These are phyloP conservation scores for Epizoanthus scotinus DNA, from an alignment of 92 coral and sea anemone species.

Conservation along the genomic window DNA sequence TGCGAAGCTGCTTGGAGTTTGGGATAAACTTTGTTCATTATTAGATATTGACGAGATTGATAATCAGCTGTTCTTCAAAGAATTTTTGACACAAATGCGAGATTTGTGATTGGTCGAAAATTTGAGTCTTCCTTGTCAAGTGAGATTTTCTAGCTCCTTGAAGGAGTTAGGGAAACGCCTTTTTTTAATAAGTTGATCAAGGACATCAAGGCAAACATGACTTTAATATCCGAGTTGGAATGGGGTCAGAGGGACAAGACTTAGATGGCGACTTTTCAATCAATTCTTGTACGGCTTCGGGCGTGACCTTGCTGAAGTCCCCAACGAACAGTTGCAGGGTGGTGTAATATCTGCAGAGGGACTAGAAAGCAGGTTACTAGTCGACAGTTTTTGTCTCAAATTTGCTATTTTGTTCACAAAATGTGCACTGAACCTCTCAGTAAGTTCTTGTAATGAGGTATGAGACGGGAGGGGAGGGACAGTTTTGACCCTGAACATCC, in stretches of 20 bases:
- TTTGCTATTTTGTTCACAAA: constrained; percentile 29
- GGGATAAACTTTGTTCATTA: too few relatives aligned
- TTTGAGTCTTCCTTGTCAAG: background rate
- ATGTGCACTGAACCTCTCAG: constrained; percentile 33
- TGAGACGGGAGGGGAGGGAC: constrained; percentile 49
- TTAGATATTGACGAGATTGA: background rate
- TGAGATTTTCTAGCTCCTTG: background rate
- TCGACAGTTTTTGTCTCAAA: constrained; percentile 28
- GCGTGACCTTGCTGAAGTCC: background rate
- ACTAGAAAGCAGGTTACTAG: constrained; percentile 18
- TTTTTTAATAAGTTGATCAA: background rate
- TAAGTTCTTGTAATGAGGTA: constrained; percentile 26
- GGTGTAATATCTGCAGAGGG: constrained; percentile 9
- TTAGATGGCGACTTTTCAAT: constrained; percentile 1
- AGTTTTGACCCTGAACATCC: constrained; percentile 39
- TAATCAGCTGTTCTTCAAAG: background rate
- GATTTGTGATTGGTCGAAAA: background rate
- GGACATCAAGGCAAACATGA: background rate
- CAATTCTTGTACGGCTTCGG: background rate
- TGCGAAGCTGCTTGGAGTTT: too few relatives aligned
- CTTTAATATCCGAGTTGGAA: background rate
- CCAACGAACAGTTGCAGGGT: constrained; percentile 26
- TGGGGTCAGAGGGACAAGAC: too few relatives aligned
- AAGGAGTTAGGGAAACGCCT: background rate
- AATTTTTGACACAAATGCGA: background rate